Evolutionary conservation across 2,888 invertebrate genomes (phyloP).

Genomic region (Anorthoa munda): DNA sequence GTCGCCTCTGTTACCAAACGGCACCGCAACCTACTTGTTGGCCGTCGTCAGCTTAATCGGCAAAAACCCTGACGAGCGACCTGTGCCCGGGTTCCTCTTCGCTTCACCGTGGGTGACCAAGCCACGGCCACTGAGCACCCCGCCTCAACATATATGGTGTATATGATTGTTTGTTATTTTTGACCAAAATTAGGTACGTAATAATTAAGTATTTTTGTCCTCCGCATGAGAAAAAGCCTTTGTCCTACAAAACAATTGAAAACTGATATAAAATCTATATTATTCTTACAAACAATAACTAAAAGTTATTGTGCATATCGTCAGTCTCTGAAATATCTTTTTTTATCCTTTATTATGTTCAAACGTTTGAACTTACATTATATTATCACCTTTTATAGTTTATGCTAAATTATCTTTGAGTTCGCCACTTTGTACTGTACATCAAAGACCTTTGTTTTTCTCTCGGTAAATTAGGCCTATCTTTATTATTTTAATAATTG

Average conservation of each 20-base stretch:
- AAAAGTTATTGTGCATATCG: background rate
- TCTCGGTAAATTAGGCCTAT: slow-evolving; percentile 28
- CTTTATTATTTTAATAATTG: too few species aligned
- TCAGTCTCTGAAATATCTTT: background rate
- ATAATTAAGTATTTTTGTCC: background rate
- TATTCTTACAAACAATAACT: slow-evolving; percentile 18
- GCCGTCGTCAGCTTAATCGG: too few species aligned
- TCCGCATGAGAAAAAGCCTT: background rate
- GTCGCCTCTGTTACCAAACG: too few species aligned
- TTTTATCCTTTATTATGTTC: slow-evolving; percentile 8
- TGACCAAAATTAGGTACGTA: too few species aligned
- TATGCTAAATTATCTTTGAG: slow-evolving; percentile 9
- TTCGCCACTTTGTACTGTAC: slow-evolving; percentile 32
- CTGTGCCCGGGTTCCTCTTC: too few species aligned
- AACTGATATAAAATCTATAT: background rate
- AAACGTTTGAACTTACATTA: slow-evolving; percentile 16
- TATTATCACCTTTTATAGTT: slow-evolving; percentile 12
- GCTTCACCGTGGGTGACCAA: too few species aligned
- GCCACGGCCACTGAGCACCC: too few species aligned
- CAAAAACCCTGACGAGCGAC: too few species aligned
- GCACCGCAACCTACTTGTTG: too few species aligned
- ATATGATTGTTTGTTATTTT: too few species aligned
- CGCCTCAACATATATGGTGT: too few species aligned
- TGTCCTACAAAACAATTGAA: background rate
- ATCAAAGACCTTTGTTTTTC: slow-evolving; percentile 39